phyloP scores from a whole-genome alignment of 37 sponge, comb jelly and placozoan genomes.

The Ephydatia muelleri region DNA sequence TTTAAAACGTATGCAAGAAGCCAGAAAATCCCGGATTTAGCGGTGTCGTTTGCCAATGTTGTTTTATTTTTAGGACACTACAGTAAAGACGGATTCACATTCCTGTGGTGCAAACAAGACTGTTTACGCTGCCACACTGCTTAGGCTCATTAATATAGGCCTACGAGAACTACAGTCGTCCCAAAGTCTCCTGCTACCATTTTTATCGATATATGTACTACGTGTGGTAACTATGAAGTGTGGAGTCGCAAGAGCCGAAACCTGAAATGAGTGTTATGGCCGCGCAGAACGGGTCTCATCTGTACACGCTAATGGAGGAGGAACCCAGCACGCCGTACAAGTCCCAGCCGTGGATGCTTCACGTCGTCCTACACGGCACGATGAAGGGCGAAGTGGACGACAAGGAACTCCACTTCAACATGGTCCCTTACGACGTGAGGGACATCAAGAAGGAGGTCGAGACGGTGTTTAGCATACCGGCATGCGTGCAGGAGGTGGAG shows the following conservation, averaged over 20 bases:
- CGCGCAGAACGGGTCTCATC: not conserved
- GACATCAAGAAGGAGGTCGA: conserved; percentile 7
- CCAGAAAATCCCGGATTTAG: not conserved
- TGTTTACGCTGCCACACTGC: too few relatives aligned
- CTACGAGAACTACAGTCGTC: too few relatives aligned
- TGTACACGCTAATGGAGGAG: not conserved
- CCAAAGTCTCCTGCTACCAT: not conserved
- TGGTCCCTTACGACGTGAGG: not conserved
- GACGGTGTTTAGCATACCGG: not conserved
- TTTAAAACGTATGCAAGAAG: not conserved
- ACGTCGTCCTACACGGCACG: conserved; percentile 3
- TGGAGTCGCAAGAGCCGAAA: not conserved
- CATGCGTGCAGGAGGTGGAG: not conserved
- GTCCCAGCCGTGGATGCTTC: not conserved
- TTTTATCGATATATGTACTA: not conserved
- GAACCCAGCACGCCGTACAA: not conserved
- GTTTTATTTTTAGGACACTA: not conserved
- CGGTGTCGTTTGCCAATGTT: not conserved
- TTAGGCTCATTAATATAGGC: not conserved
- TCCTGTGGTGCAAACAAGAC: not conserved
- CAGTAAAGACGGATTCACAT: not conserved
- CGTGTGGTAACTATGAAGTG: not conserved
- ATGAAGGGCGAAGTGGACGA: not conserved
- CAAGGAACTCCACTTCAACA: not conserved
- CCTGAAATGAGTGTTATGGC: not conserved